phyloP scores from a whole-genome alignment of 2,888 invertebrate species.

The Drosophila austrosaltans region DNA sequence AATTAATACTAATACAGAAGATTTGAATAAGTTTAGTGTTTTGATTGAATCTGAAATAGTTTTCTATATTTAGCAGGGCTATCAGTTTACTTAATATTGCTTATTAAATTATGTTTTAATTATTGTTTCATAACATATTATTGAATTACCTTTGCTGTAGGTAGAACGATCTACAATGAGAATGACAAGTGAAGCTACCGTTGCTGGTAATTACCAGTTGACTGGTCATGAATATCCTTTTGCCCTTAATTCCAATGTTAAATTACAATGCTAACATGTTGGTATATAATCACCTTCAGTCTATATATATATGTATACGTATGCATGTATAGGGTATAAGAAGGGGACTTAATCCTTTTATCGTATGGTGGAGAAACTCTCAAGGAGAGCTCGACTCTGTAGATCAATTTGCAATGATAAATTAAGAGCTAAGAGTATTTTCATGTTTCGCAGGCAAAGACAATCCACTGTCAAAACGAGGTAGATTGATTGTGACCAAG shows the following conservation, averaged over 20 bases:
- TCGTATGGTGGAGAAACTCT: conserved; percentile 58
- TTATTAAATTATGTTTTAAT: too few species aligned
- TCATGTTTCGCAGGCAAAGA: conserved; percentile 79
- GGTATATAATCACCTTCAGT: conserved; percentile 7
- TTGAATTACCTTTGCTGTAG: conserved; percentile 44
- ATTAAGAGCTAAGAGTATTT: conserved; percentile 83
- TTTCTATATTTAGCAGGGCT: too few species aligned
- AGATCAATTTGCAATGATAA: conserved; percentile 82
- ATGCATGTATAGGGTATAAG: background rate
- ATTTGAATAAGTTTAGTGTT: too few species aligned
- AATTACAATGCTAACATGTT: too few species aligned
- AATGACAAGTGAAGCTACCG: conserved; percentile 70
- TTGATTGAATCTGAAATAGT: too few species aligned
- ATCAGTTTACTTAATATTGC: too few species aligned
- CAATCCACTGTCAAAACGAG: conserved; percentile 81
- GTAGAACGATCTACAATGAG: conserved; percentile 35
- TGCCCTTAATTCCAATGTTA: conserved; percentile 18
- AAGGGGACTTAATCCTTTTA: conserved; percentile 78
- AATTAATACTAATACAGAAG: too few species aligned
- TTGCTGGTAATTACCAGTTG: conserved; percentile 56
- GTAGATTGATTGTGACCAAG: conserved; percentile 81
- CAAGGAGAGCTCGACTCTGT: conserved; percentile 38
- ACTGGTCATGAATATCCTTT: conserved; percentile 19
- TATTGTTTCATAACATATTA: too few species aligned
- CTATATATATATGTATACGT: background rate